Evolutionary conservation across 2,797 vertebrate genomes (phyloP).

Genomic region (Anableps anableps): DNA sequence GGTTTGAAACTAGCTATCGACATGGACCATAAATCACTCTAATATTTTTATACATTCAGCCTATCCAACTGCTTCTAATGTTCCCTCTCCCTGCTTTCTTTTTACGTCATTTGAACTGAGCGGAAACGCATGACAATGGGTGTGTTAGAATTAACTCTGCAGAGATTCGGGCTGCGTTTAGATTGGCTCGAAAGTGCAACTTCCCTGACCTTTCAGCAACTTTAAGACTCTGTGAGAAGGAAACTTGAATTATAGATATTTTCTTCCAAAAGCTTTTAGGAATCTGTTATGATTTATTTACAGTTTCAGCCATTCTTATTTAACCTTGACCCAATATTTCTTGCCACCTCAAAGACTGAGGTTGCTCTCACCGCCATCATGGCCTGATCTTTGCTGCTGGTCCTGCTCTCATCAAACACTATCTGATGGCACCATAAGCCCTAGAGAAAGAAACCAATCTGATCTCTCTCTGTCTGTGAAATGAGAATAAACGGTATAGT

Average conservation of each 20-base stretch:
- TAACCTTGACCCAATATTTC: conserved; percentile 23
- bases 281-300: conserved; percentile 15
- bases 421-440: conserved; percentile 54
- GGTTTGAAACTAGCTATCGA: conserved; percentile 68
- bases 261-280: conserved; percentile 8
- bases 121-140: conserved; percentile 54
- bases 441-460: conserved; percentile 43
- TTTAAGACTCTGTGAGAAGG: conserved; percentile 47
- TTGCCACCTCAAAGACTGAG: conserved; percentile 16
- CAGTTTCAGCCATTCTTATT: conserved; percentile 29
- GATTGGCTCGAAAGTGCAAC: conserved; percentile 50
- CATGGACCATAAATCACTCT: conserved; percentile 75
- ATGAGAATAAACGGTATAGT: not conserved
- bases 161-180: conserved; percentile 29
- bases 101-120: conserved; percentile 69
- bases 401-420: conserved; percentile 59
- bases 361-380: conserved; percentile 43
- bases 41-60: conserved; percentile 71
- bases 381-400: conserved; percentile 62
- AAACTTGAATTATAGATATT: conserved; percentile 35
- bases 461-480: conserved; percentile 49
- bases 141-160: conserved; percentile 49
- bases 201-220: conserved; percentile 55
- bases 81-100: conserved; percentile 60
- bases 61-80: conserved; percentile 69